phyloP scores from a whole-genome alignment of 2,113 vertebrate species.

The Cervus canadensis region DNA sequence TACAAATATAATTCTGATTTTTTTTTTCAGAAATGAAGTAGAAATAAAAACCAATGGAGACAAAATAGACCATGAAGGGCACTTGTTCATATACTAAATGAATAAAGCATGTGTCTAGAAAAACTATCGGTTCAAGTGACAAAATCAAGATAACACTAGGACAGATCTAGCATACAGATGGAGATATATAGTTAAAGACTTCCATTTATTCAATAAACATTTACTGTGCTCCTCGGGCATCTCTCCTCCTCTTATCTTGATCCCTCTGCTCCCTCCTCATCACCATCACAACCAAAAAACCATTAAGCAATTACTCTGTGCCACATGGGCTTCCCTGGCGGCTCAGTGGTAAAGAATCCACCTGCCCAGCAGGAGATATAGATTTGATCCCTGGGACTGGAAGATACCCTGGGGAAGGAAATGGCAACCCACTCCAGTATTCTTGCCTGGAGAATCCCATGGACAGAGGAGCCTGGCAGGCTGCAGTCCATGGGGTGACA shows the following conservation, averaged over 20 bases:
- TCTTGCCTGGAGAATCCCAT: neutral
- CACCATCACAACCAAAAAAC: neutral
- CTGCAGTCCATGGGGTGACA: neutral
- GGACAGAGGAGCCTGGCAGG: neutral
- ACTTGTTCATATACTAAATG: neutral
- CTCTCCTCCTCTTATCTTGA: neutral
- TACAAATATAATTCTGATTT: neutral
- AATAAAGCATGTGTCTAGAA: neutral
- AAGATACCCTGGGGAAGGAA: neutral
- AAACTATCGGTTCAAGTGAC: neutral
- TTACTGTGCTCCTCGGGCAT: neutral
- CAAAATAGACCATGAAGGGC: neutral
- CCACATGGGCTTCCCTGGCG: neutral
- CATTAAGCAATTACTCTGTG: neutral
- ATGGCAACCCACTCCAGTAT: neutral
- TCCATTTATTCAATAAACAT: neutral
- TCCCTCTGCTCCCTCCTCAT: neutral
- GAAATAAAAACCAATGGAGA: neutral
- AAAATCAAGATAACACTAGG: neutral
- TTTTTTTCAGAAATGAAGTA: neutral
- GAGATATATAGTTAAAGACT: neutral
- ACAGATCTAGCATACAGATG: neutral
- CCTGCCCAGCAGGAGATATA: neutral
- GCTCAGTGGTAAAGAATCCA: neutral
- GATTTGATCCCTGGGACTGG: neutral